These are phyloP conservation scores for Scrobipalpa atriplicella DNA, from an alignment of 2,888 invertebrate genomes.

Conservation along the genomic window DNA sequence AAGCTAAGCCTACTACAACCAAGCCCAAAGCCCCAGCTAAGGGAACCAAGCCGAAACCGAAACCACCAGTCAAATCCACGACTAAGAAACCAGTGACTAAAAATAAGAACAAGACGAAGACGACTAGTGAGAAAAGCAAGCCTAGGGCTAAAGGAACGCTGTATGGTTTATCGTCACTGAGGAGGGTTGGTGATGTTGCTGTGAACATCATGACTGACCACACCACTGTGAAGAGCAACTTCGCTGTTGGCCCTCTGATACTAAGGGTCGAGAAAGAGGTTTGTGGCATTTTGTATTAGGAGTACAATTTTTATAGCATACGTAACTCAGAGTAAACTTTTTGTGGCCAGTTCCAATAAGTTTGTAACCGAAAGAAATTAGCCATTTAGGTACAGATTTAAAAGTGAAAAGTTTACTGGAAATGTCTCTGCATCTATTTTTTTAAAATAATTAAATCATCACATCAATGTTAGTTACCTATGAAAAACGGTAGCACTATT, in stretches of 20 bases:
- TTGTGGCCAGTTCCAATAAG: too few relatives aligned
- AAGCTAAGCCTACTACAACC: constrained; percentile 62
- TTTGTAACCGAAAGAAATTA: too few relatives aligned
- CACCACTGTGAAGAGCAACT: constrained; percentile 92
- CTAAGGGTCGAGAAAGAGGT: constrained; percentile 91
- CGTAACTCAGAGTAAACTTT: too few relatives aligned
- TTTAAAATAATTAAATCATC: too few relatives aligned
- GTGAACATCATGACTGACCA: constrained; percentile 91
- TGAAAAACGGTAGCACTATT: too few relatives aligned
- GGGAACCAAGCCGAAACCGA: constrained; percentile 60
- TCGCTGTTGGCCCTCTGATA: constrained; percentile 90
- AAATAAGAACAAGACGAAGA: constrained; percentile 67
- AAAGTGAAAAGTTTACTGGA: too few relatives aligned
- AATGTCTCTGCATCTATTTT: too few relatives aligned
- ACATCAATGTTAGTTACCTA: too few relatives aligned
- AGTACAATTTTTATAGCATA: too few relatives aligned
- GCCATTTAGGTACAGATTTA: too few relatives aligned
- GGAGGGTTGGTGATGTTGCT: constrained; percentile 90
- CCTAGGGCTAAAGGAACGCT: constrained; percentile 90
- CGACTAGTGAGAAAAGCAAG: constrained; percentile 71
- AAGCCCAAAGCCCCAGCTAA: constrained; percentile 51
- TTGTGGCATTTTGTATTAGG: too few relatives aligned
- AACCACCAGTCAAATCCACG: constrained; percentile 59
- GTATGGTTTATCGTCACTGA: constrained; percentile 90
- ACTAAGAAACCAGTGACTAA: constrained; percentile 60